Evolutionary conservation across 2,797 vertebrate species (phyloP).

Genomic region (Parauchenoglanis ngamensis): DNA sequence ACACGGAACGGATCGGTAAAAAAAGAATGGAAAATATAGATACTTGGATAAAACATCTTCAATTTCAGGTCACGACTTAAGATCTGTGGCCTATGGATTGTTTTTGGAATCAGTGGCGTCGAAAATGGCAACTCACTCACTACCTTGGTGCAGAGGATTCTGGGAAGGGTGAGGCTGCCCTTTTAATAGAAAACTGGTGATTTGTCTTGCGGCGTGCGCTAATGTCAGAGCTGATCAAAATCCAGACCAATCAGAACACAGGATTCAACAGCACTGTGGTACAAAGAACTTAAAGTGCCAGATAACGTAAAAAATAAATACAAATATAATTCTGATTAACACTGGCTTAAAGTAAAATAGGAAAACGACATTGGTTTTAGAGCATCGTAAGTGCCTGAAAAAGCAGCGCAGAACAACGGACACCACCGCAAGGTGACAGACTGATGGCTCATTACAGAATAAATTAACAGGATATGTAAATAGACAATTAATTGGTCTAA

Average conservation of each 20-base stretch:
- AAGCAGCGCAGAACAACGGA: background rate
- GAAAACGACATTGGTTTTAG: background rate
- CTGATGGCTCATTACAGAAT: background rate
- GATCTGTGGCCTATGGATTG: no score
- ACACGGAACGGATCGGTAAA: no score
- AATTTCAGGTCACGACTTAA: no score
- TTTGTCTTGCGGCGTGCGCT: background rate
- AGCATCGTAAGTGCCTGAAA: background rate
- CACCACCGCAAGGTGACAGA: background rate
- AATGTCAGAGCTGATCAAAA: background rate
- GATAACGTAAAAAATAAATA: background rate
- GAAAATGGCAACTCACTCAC: no score
- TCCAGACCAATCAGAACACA: background rate
- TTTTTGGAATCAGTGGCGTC: no score
- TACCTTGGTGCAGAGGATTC: no score
- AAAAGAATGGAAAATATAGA: no score
- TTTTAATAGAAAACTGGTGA: background rate
- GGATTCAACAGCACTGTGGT: background rate
- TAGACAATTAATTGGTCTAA: background rate
- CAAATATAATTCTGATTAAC: background rate
- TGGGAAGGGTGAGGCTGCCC: no score
- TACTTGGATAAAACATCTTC: no score
- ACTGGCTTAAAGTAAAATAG: background rate
- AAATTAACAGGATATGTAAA: background rate
- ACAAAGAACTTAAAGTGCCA: background rate